Conservation (phyloP, 2,113 vertebrate genomes). For the Corvus moneduloides region DNA sequence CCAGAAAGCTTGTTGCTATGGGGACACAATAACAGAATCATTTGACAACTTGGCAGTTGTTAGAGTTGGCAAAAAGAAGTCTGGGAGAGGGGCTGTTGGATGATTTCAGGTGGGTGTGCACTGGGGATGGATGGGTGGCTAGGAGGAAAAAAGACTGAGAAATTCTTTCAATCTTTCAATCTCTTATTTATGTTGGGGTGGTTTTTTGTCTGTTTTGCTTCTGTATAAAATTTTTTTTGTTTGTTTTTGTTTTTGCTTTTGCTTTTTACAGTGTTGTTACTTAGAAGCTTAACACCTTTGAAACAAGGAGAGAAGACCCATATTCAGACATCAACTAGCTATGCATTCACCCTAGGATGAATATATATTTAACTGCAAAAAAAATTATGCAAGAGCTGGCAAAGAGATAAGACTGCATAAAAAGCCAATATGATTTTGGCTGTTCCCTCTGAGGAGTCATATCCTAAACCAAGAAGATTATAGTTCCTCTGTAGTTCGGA, state of each 20-base stretch:
- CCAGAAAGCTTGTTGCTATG: slow-evolving; percentile 71
- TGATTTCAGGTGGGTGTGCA: slow-evolving; percentile 28
- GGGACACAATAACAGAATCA: slow-evolving; percentile 47
- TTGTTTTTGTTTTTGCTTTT: not conserved
- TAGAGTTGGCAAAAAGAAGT: slow-evolving; percentile 39
- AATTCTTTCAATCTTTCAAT: not conserved
- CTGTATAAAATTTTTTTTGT: too few relatives aligned
- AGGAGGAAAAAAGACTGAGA: not conserved
- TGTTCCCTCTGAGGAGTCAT: not conserved
- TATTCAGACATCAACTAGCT: not conserved
- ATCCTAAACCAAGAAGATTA: not conserved
- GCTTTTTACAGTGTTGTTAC: not conserved
- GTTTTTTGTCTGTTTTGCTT: not conserved
- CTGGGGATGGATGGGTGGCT: not conserved
- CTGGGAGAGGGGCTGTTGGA: slow-evolving; percentile 21
- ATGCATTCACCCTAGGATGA: not conserved
- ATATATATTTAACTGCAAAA: not conserved
- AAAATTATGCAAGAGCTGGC: not conserved
- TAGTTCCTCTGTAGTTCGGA: not conserved
- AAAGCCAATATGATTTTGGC: not conserved
- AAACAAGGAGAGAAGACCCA: not conserved
- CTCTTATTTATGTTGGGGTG: not conserved
- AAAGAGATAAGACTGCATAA: not conserved
- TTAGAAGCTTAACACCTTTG: not conserved
- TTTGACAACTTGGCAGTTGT: slow-evolving; percentile 66